These are phyloP conservation scores for Astur gentilis DNA, from an alignment of 2,113 vertebrate genomes.

Conservation along the genomic window DNA sequence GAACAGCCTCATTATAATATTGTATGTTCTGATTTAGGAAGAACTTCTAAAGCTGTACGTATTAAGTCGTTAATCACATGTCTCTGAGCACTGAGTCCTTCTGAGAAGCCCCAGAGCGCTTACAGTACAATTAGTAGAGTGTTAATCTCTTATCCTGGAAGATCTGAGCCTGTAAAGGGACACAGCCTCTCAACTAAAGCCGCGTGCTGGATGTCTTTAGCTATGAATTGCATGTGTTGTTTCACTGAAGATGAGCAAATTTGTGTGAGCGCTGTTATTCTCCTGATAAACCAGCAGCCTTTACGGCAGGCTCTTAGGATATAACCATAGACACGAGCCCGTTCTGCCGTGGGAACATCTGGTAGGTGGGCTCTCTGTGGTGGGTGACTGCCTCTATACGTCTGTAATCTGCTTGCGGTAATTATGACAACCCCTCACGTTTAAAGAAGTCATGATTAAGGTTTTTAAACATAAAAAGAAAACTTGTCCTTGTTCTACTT, in stretches of 20 bases:
- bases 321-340: not conserved
- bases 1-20: not conserved
- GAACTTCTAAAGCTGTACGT: not conserved
- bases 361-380: no score
- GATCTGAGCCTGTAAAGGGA: no score
- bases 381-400: not conserved
- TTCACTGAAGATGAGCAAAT: no score
- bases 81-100: not conserved
- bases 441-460: not conserved
- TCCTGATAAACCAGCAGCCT: no score
- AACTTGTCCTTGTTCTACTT: not conserved
- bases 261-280: no score
- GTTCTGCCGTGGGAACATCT: fast-evolving
- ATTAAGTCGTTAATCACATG: not conserved
- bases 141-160: no score
- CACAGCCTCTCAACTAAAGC: no score
- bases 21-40: not conserved
- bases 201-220: no score
- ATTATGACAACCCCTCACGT: not conserved
- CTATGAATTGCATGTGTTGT: no score
- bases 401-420: not conserved
- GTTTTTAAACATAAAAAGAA: not conserved
- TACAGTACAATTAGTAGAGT: no score
- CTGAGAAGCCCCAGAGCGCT: no score
- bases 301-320: no score